Conservation (phyloP, 2,888 invertebrate genomes). For the Lasioglossum lativentre region DNA sequence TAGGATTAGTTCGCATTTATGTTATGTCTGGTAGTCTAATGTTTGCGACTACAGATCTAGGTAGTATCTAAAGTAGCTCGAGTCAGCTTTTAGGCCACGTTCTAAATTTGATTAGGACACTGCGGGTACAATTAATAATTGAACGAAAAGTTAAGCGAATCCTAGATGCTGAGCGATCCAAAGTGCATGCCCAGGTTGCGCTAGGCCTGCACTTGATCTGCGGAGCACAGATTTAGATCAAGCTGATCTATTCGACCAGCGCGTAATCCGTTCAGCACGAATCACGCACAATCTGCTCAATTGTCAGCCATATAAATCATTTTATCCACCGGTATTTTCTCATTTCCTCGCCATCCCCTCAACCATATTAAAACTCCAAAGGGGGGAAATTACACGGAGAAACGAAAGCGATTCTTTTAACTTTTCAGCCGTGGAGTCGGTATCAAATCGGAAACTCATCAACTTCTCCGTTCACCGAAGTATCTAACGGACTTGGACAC, state of each 20-base stretch:
- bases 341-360: neutral
- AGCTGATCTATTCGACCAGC: neutral
- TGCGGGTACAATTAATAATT: neutral
- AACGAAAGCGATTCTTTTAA: neutral
- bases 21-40: neutral
- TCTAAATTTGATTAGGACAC: no score
- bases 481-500: neutral
- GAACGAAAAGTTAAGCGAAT: neutral
- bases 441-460: slow-evolving; percentile 4
- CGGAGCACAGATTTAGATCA: neutral
- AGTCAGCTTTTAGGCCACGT: no score
- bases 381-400: neutral
- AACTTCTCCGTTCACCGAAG: neutral
- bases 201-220: neutral
- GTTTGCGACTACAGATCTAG: neutral
- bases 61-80: neutral
- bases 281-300: neutral
- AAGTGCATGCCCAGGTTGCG: neutral
- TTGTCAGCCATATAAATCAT: slow-evolving; percentile 4
- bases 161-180: neutral
- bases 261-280: neutral
- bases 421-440: neutral
- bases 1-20: neutral
- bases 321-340: neutral
- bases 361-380: neutral